These are phyloP conservation scores for Pegoplata infirma DNA, from an alignment of 2,888 invertebrate species.

Conservation along the genomic window DNA sequence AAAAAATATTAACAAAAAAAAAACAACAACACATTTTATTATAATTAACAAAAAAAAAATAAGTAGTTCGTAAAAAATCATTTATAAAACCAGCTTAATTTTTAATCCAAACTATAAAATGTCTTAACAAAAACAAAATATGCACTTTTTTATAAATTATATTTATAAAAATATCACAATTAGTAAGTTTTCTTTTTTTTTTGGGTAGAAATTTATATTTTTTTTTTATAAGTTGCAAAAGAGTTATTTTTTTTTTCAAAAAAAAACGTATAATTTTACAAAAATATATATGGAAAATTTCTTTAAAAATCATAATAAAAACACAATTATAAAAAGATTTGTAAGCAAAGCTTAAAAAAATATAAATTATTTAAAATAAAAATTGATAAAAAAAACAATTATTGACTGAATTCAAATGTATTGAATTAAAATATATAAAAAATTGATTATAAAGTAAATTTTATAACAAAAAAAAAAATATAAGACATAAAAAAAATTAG, in stretches of 20 bases:
- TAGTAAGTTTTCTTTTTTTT: too few relatives aligned
- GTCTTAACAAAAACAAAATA: constrained; percentile 11
- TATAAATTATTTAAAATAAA: constrained; percentile 66
- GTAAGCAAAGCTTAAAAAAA: constrained; percentile 60
- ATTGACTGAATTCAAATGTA: constrained; percentile 64
- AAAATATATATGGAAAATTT: neutral
- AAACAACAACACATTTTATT: constrained; percentile 35
- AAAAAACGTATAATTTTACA: neutral
- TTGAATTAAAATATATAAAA: constrained; percentile 58
- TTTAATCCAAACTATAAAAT: constrained; percentile 11
- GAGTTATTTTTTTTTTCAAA: constrained; percentile 1
- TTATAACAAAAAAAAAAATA: constrained; percentile 48
- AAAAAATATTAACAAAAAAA: constrained; percentile 8
- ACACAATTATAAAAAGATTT: constrained; percentile 46
- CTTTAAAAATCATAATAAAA: constrained; percentile 11
- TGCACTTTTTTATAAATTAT: constrained; percentile 33
- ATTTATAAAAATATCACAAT: constrained; percentile 5
- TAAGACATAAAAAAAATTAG: constrained; percentile 37
- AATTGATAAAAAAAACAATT: constrained; percentile 69
- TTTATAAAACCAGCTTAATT: constrained; percentile 26
- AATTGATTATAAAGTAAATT: constrained; percentile 59
- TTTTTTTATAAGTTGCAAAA: constrained; percentile 43
- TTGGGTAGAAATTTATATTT: constrained; percentile 13
- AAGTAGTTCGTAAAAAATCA: constrained; percentile 10
- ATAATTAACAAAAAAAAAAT: constrained; percentile 26